Evolutionary conservation across 2,113 vertebrate species (phyloP).

Genomic region (Megalops atlanticus): DNA sequence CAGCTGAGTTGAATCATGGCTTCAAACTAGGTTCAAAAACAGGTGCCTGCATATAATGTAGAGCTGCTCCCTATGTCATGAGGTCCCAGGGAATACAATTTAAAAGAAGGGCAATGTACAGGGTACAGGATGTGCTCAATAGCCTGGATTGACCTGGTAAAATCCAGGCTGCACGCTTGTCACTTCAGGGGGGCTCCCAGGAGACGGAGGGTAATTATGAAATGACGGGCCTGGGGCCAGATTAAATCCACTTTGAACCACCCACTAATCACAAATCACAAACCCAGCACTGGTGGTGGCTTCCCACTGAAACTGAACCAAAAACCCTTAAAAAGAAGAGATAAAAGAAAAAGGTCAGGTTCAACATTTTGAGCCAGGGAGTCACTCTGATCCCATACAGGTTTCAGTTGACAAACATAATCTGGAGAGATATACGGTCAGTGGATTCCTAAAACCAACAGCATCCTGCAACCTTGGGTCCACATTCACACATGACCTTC

Average conservation of each 20-base stretch:
- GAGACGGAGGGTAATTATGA: slow-evolving; percentile 75
- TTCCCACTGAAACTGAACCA: slow-evolving; percentile 72
- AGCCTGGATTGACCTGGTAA: slow-evolving; percentile 69
- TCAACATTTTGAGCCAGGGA: slow-evolving; percentile 45
- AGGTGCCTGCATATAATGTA: slow-evolving; percentile 67
- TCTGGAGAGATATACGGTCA: not conserved
- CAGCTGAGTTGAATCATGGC: slow-evolving; percentile 31
- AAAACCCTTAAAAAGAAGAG: slow-evolving; percentile 59
- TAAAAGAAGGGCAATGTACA: slow-evolving; percentile 69
- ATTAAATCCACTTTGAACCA: slow-evolving; percentile 62
- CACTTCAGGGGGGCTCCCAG: slow-evolving; percentile 66
- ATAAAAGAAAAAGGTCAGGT: slow-evolving; percentile 66
- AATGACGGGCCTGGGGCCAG: slow-evolving; percentile 63
- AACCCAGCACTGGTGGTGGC: slow-evolving; percentile 57
- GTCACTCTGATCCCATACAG: not conserved
- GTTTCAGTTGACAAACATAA: not conserved
- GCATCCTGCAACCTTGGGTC: too few relatives aligned
- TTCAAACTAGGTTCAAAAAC: slow-evolving; percentile 65
- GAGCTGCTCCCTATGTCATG: slow-evolving; percentile 66
- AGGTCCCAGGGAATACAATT: slow-evolving; percentile 65
- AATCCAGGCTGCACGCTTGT: slow-evolving; percentile 63
- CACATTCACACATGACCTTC: too few relatives aligned
- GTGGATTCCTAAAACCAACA: not conserved
- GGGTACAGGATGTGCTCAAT: slow-evolving; percentile 63
- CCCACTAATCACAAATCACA: slow-evolving; percentile 74